Evolutionary conservation across 2,113 vertebrate species (phyloP).

Genomic region (Octodon degus): DNA sequence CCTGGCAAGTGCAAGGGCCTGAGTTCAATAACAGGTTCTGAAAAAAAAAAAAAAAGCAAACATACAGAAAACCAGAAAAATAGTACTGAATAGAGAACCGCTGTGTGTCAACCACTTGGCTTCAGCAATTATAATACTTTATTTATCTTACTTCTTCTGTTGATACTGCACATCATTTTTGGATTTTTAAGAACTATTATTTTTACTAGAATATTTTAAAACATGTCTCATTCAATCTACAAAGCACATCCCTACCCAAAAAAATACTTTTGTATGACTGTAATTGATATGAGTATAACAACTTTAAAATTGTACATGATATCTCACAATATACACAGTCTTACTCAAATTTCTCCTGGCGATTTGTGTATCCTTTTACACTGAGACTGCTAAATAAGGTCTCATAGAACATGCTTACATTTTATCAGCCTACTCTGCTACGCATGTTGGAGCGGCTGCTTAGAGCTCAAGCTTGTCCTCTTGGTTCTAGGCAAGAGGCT

Average conservation of each 20-base stretch:
- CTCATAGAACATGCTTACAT: not conserved
- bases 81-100: not conserved
- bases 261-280: not conserved
- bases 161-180: not conserved
- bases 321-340: not conserved
- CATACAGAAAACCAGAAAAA: not conserved
- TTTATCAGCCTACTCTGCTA: not conserved
- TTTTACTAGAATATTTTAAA: constrained; percentile 11
- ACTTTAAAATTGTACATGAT: not conserved
- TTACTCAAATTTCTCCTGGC: not conserved
- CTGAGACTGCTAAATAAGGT: not conserved
- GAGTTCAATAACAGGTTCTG: too few species aligned
- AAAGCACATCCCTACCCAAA: not conserved
- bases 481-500: not conserved
- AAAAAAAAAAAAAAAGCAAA: not conserved
- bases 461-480: constrained; percentile 7
- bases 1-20: too few species aligned
- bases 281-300: not conserved
- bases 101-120: not conserved
- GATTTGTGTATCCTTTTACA: not conserved
- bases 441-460: not conserved
- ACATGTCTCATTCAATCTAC: not conserved
- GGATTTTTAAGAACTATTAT: not conserved
- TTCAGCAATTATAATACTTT: not conserved
- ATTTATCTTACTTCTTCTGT: not conserved